phyloP scores from a whole-genome alignment of 1,140 invertebrate species.

The Lethrus apterus region DNA sequence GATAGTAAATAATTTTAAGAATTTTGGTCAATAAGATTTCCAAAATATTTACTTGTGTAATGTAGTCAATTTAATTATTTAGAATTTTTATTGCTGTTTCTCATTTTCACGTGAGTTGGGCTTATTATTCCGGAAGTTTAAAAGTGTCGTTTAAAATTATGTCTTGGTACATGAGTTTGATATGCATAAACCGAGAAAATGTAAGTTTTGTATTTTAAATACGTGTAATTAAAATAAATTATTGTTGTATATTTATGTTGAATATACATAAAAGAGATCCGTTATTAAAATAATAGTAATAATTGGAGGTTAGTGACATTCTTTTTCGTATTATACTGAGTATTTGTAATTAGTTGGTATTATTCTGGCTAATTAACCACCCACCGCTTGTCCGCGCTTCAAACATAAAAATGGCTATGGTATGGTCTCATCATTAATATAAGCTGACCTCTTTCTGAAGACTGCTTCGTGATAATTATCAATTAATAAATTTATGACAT shows the following conservation, averaged over 20 bases:
- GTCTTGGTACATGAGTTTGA: too few species aligned
- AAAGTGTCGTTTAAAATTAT: too few species aligned
- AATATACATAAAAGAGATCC: too few species aligned
- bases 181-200: too few species aligned
- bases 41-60: too few species aligned
- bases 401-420: not conserved
- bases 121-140: too few species aligned
- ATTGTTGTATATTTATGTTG: not conserved
- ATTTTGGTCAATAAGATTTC: too few species aligned
- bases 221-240: not conserved
- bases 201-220: not conserved
- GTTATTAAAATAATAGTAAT: too few species aligned
- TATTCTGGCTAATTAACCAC: slow-evolving; percentile 22
- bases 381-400: slow-evolving; percentile 9
- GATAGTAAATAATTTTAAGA: too few species aligned
- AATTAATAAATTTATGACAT: slow-evolving; percentile 20
- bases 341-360: slow-evolving; percentile 8
- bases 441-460: slow-evolving; percentile 2
- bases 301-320: slow-evolving; percentile 21
- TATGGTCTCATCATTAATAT: slow-evolving; percentile 14
- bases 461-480: slow-evolving; percentile 14
- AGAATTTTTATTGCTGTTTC: too few species aligned
- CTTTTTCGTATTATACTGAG: slow-evolving; percentile 16
- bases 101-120: too few species aligned
- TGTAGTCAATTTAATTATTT: too few species aligned